These are phyloP conservation scores for Platichthys stellatus DNA, from an alignment of 2,113 vertebrate genomes.

Conservation along the genomic window DNA sequence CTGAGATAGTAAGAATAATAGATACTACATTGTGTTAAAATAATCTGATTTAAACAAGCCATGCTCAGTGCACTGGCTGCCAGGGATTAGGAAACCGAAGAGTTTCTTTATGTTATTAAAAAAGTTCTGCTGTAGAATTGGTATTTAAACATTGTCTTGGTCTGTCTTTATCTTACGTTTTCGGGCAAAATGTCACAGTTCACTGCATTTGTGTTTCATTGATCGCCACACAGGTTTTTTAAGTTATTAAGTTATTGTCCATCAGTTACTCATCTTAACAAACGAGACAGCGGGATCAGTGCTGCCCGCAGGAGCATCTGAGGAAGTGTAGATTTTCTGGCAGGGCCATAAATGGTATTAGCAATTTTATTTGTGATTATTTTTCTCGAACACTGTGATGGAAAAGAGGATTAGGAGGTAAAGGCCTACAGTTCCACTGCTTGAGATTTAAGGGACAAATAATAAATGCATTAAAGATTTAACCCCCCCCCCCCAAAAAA, in stretches of 20 bases:
- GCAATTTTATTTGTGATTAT: constrained; percentile 19
- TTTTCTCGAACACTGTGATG: constrained; percentile 17
- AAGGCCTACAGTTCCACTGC: constrained; percentile 1
- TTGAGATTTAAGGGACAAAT: neutral
- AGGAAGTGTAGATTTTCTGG: constrained; percentile 27
- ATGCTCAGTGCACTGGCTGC: neutral
- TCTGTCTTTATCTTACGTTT: neutral
- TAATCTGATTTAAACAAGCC: neutral
- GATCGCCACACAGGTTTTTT: constrained; percentile 34
- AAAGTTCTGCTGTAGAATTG: neutral
- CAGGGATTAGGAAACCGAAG: neutral
- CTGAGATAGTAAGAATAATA: neutral
- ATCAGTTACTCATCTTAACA: constrained; percentile 34
- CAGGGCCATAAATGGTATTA: constrained; percentile 2
- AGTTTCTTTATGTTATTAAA: neutral
- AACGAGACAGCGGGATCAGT: constrained; percentile 5
- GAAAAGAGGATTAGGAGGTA: constrained; percentile 7
- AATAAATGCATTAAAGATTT: neutral
- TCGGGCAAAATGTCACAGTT: neutral
- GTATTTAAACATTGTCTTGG: neutral
- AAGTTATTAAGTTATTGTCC: constrained; percentile 41
- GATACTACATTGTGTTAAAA: neutral
- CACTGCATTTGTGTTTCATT: constrained; percentile 27
- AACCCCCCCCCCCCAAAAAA: no score
- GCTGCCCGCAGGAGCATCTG: constrained; percentile 19